These are phyloP conservation scores for Eupeodes latifasciatus DNA, from an alignment of 2,888 invertebrate species.

Conservation along the genomic window DNA sequence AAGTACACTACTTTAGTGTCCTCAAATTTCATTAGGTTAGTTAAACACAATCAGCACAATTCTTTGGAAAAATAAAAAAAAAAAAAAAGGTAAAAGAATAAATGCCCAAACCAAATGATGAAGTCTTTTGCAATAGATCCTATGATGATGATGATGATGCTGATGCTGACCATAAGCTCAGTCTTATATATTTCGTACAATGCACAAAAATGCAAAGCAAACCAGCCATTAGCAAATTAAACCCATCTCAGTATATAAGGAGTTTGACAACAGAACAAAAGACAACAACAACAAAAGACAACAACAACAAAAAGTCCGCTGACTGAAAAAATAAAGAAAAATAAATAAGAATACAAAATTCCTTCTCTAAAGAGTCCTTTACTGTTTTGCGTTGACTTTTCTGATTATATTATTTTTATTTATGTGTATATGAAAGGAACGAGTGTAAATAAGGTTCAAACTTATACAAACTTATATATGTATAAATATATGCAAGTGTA, in stretches of 20 bases:
- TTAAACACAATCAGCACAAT: conserved; percentile 19
- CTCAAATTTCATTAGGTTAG: conserved; percentile 15
- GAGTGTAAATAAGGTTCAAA: not conserved
- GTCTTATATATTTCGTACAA: not conserved
- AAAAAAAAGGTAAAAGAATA: too few relatives aligned
- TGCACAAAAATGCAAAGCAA: conserved; percentile 15
- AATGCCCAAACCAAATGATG: conserved; percentile 4
- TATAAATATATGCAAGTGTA: not conserved
- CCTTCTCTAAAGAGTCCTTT: not conserved
- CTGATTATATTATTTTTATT: conserved; percentile 30
- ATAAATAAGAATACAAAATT: not conserved
- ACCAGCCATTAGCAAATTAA: conserved; percentile 36
- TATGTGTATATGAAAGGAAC: not conserved
- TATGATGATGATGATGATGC: not conserved
- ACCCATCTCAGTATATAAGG: not conserved
- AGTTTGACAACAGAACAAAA: not conserved
- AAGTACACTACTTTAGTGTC: not conserved
- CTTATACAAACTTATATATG: too few relatives aligned
- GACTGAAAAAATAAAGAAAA: not conserved
- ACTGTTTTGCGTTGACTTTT: conserved; percentile 18
- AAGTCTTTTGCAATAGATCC: not conserved
- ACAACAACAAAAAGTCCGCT: not conserved
- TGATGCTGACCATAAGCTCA: not conserved
- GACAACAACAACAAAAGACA: not conserved
- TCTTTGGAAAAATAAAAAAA: not conserved